These are phyloP conservation scores for Neomorphus geoffroyi DNA, from an alignment of 2,797 vertebrate genomes.

Conservation along the genomic window DNA sequence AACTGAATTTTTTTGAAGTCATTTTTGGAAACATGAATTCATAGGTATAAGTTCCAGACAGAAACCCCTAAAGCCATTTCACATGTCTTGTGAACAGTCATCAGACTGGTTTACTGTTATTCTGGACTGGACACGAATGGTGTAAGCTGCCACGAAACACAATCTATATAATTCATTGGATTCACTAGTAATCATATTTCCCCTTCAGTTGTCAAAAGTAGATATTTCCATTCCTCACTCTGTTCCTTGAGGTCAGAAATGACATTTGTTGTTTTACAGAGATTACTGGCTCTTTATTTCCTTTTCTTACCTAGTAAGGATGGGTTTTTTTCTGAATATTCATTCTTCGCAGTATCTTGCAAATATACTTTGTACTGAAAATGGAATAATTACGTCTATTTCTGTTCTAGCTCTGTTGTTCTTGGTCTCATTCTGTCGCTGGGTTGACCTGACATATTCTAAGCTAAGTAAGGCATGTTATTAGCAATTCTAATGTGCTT, in stretches of 20 bases:
- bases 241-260: not conserved
- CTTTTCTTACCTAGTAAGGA: not conserved
- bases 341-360: slow-evolving; percentile 13
- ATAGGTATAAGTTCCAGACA: not conserved
- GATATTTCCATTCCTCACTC: not conserved
- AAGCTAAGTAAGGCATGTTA: not conserved
- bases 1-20: not conserved
- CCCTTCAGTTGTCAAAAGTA: not conserved
- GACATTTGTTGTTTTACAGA: not conserved
- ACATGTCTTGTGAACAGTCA: not conserved
- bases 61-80: not conserved
- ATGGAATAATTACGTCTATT: slow-evolving; percentile 19
- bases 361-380: slow-evolving; percentile 36
- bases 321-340: not conserved
- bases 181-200: not conserved
- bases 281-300: not conserved
- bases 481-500: slow-evolving; percentile 43
- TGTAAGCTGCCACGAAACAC: not conserved
- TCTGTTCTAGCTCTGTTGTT: slow-evolving; percentile 25
- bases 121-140: not conserved
- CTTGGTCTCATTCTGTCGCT: slow-evolving; percentile 29
- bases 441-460: slow-evolving; percentile 40
- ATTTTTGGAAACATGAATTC: not conserved
- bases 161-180: not conserved
- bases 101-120: not conserved